Evolutionary conservation across 2,113 vertebrate species (phyloP).

Genomic region (Nothoprocta perdicaria): DNA sequence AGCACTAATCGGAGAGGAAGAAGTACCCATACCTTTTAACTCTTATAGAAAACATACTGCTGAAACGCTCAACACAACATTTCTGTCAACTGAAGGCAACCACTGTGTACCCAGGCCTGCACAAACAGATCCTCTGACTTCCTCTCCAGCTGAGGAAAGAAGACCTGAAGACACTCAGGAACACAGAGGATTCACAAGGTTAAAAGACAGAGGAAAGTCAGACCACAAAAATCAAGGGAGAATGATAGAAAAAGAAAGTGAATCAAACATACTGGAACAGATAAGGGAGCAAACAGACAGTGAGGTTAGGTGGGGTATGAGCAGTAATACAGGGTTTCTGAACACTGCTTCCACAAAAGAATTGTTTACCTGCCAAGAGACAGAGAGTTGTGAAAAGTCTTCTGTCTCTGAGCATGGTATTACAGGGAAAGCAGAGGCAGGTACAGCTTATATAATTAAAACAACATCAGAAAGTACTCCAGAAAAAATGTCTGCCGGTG

Average conservation of each 20-base stretch:
- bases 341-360: slow-evolving; percentile 40
- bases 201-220: slow-evolving; percentile 24
- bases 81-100: neutral
- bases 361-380: slow-evolving; percentile 76
- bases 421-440: slow-evolving; percentile 71
- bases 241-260: neutral
- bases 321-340: neutral
- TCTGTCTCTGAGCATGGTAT: slow-evolving; percentile 65
- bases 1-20: slow-evolving; percentile 45
- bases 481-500: slow-evolving; percentile 81
- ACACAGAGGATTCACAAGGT: neutral
- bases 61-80: neutral
- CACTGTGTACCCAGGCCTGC: neutral
- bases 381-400: slow-evolving; percentile 70
- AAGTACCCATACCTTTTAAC: neutral
- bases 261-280: neutral
- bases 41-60: neutral
- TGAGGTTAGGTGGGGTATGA: slow-evolving; percentile 26
- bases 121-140: neutral
- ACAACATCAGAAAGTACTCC: slow-evolving; percentile 80
- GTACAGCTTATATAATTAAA: slow-evolving; percentile 82
- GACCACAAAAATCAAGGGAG: neutral
- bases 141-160: neutral
- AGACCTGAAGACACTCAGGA: neutral
- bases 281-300: slow-evolving; percentile 33